Conservation (phyloP, 1,140 invertebrate genomes). For the Neocloeon triangulifer region DNA sequence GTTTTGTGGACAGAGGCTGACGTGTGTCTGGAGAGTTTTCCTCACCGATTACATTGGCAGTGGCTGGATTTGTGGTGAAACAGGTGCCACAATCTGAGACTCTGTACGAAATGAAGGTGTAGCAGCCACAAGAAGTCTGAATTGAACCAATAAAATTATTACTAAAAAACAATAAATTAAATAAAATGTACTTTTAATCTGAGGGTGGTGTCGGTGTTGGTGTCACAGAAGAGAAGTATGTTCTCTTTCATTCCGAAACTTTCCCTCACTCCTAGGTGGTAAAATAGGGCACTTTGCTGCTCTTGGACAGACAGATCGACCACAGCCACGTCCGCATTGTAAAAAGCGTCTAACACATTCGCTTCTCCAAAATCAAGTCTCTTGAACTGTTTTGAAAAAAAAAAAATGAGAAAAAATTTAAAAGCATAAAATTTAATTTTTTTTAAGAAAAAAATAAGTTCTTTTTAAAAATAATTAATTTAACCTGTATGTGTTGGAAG, state of each 20-base stretch:
- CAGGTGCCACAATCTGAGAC: conserved; percentile 45
- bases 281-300: conserved; percentile 81
- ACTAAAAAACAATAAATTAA: conserved; percentile 1
- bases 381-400: conserved; percentile 40
- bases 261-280: conserved; percentile 91
- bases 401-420: conserved; percentile 7
- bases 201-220: conserved; percentile 62
- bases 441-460: too few species aligned
- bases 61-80: conserved; percentile 46
- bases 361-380: conserved; percentile 71
- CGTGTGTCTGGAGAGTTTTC: conserved; percentile 34
- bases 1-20: conserved; percentile 38
- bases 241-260: conserved; percentile 98
- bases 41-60: conserved; percentile 30
- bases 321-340: conserved; percentile 93
- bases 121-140: conserved; percentile 68
- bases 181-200: conserved; percentile 44
- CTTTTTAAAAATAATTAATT: too few species aligned
- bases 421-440: too few species aligned
- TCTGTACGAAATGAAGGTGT: conserved; percentile 74
- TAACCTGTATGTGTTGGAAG: conserved; percentile 61
- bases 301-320: conserved; percentile 81
- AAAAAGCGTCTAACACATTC: conserved; percentile 65
- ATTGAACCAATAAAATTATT: conserved; percentile 16
- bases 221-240: conserved; percentile 81